Conservation (phyloP, 2,888 invertebrate species). For the Mythimna impura region DNA sequence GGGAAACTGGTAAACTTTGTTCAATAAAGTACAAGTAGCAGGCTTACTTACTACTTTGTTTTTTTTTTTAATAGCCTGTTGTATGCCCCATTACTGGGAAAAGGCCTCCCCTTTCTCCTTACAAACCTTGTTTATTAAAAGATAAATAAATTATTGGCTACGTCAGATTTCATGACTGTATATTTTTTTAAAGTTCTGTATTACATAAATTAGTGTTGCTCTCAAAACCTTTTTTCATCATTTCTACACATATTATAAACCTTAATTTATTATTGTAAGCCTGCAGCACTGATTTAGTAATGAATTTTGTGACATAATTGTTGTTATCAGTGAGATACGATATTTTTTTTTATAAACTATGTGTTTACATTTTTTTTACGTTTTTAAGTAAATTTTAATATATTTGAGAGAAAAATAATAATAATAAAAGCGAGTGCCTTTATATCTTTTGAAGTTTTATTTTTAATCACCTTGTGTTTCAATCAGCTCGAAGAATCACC, state of each 20-base stretch:
- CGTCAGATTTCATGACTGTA: too few relatives aligned
- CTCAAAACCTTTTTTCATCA: not conserved
- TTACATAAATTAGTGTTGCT: too few relatives aligned
- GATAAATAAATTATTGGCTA: not conserved
- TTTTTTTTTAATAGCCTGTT: too few relatives aligned
- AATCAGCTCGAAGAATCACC: too few relatives aligned
- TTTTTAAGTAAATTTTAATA: conserved; percentile 87
- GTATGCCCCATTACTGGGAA: too few relatives aligned
- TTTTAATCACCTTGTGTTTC: conserved; percentile 39
- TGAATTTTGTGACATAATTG: conserved; percentile 66
- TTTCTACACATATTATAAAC: not conserved
- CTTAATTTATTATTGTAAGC: conserved; percentile 31
- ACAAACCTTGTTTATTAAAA: not conserved
- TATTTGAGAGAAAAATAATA: conserved; percentile 82
- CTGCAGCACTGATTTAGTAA: conserved; percentile 66
- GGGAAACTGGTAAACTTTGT: conserved; percentile 42
- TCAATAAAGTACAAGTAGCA: conserved; percentile 68
- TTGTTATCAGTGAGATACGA: conserved; percentile 85
- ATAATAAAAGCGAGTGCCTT: conserved; percentile 85
- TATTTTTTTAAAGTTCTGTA: not conserved
- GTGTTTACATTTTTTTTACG: conserved; percentile 80
- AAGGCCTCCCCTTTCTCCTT: not conserved
- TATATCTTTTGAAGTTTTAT: conserved; percentile 74
- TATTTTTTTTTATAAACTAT: conserved; percentile 75
- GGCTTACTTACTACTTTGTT: conserved; percentile 20